A percentile compares a stretch with the other conserved stretches of the same genome.
phyloP scores from a whole-genome alignment of 2,888 invertebrate species.

The Polydesmus complanatus region DNA sequence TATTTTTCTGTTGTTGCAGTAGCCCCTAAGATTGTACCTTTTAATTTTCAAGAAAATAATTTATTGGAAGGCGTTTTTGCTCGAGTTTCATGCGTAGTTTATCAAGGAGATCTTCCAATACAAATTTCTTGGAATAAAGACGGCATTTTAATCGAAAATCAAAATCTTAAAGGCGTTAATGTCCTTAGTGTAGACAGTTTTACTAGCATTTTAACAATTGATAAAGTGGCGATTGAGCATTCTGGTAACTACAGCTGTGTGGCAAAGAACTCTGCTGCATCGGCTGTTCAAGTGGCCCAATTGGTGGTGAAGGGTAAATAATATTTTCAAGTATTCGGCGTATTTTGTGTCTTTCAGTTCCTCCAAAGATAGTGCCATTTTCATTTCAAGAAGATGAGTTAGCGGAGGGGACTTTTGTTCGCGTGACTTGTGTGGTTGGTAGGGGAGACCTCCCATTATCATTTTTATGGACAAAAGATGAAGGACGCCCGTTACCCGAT shows the following conservation, averaged over 20 bases:
- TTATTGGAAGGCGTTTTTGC: slow-evolving; percentile 13
- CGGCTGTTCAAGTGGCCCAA: slow-evolving; percentile 10
- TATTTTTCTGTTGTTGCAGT: slow-evolving; percentile 8
- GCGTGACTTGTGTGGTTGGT: slow-evolving; percentile 20
- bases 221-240: slow-evolving; percentile 19
- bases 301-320: slow-evolving; percentile 15
- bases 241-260: slow-evolving; percentile 18
- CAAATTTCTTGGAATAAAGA: slow-evolving; percentile 13
- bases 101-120: slow-evolving; percentile 15
- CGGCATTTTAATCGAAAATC: not conserved
- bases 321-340: not conserved
- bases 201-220: slow-evolving; percentile 21
- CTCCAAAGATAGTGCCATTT: slow-evolving; percentile 21
- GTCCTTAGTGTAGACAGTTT: slow-evolving; percentile 13
- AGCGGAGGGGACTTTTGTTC: slow-evolving; percentile 19
- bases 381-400: slow-evolving; percentile 18
- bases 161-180: not conserved
- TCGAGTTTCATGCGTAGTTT: slow-evolving; percentile 15
- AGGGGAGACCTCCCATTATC: slow-evolving; percentile 33
- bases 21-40: slow-evolving; percentile 14
- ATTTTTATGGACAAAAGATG: slow-evolving; percentile 55
- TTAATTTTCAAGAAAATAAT: slow-evolving; percentile 13
- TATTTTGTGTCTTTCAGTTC: slow-evolving; percentile 8
- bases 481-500: slow-evolving; percentile 22
- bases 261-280: slow-evolving; percentile 14